Percentiles rank a stretch among this genome's conserved stretches.
Evolutionary conservation across 2,888 invertebrate genomes (phyloP).

Genomic region (Dioctria linearis): DNA sequence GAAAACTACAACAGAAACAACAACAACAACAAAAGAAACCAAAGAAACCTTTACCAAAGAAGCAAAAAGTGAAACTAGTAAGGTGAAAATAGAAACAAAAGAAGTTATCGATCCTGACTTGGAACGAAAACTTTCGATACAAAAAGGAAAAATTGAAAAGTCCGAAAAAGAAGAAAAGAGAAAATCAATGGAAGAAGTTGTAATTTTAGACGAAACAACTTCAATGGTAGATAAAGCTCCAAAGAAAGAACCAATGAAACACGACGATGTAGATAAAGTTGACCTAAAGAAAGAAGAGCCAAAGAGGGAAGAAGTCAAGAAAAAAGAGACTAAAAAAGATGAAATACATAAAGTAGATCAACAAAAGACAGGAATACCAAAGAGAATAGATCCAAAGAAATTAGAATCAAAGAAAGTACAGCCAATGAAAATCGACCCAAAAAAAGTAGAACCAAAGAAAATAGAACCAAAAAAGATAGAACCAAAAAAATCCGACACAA

Average conservation of each 20-base stretch:
- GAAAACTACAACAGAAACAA: conserved; percentile 15
- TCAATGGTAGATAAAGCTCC: neutral
- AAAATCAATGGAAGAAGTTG: conserved; percentile 14
- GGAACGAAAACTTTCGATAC: conserved; percentile 56
- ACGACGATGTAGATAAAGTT: neutral
- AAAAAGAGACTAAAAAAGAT: conserved; percentile 23
- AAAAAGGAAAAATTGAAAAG: conserved; percentile 60
- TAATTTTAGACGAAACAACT: neutral
- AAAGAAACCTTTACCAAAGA: conserved; percentile 39
- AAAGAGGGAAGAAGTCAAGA: conserved; percentile 30
- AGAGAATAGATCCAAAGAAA: conserved; percentile 59
- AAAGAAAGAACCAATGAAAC: conserved; percentile 18
- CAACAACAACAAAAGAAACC: conserved; percentile 13
- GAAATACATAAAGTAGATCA: conserved; percentile 46
- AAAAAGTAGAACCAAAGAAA: conserved; percentile 60
- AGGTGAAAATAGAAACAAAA: conserved; percentile 21
- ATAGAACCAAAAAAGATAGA: conserved; percentile 58
- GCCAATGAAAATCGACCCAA: neutral
- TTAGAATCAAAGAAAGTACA: conserved; percentile 59
- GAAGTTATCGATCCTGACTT: conserved; percentile 57
- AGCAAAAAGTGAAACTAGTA: conserved; percentile 17
- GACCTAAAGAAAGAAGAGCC: conserved; percentile 17
- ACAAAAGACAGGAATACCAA: conserved; percentile 58
- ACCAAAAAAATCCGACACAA: conserved; percentile 54
- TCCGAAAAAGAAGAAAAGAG: conserved; percentile 44